Base-by-base conservation (phyloP, 2,797 vertebrate species). In the Antrozous pallidus region DNA sequence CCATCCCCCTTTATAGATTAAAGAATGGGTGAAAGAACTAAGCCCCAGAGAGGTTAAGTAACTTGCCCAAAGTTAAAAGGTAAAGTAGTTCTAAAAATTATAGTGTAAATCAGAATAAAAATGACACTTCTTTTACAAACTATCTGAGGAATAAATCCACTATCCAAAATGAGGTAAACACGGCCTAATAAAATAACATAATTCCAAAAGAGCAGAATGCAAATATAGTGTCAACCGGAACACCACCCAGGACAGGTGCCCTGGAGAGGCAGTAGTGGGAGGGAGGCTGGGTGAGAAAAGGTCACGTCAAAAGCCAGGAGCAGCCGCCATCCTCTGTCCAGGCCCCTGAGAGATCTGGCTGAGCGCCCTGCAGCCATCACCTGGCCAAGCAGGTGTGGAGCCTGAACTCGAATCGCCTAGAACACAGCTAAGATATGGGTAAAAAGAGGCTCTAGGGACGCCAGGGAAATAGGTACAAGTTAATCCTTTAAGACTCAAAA, bases 21-120 rank as follows among this genome's bases (percentile, higher is more conserved):
- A 91, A 94, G 80, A 94, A 93, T 40, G 67, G 49, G 82, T 54
- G 18, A 71, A 79, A 92, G 81, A 95, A 65, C 81, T 70, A 83
- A 75, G 78, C 22, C 88, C 82, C 75, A 9, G 31, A 69, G 47
- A 96, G 86, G 61, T 92, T 89, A 94, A 96, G 47, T 91, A 92
- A 92, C 87, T 94, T 74, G 38, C 31, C 80, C 81, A 65, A 94
- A 89, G 93, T 95, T 94, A 96, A 94, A 94, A 94, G 49, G 93
- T 86, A 87, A 79, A 85, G 78, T 16, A 88, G 8, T 77, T 88
- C 65, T 83, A 88, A 84, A 95, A 91, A 73, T 86, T 54, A 94
- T 1, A 83, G 38, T 81, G 42, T 82, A 86, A 47, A 97, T 82
- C 42, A 77, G n/a, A n/a, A 91, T 40, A 38, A 93, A 95, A 94